Base-by-base conservation (phyloP, 1,140 invertebrate species). In the Ephestia elutella region DNA sequence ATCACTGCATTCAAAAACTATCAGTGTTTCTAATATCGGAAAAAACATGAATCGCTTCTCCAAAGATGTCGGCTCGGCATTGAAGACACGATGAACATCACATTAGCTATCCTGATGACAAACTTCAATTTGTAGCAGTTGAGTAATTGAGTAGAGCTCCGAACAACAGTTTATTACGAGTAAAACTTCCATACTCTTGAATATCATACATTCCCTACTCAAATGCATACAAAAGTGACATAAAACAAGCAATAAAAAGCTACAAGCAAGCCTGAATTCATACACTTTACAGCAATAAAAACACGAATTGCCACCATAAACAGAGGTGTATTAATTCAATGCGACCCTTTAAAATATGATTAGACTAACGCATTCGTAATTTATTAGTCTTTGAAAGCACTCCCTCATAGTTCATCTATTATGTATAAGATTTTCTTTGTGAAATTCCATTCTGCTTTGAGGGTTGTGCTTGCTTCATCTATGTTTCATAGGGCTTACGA, bases 341-440 rank as follows among this genome's bases (percentile, higher is more conserved):
- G 30, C 30, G 30, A 44, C 38, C 38, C 38, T 17, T 44, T 44
- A 44, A 44, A 44, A 44, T 44, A 44, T 44, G 38, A 44, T 44
- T 44, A 44, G 15, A 44, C 13, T 35, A 35, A 44, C 18, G 19
- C 49, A 21, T 50, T 50, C 20, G 20, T 20, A 50, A 50, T 50
- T 50, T 50, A 50, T 57, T 57, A 32, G 9, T 57, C 56, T 57
- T 51, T 57, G 56, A 9, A 15, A 44, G 38, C 38, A n/a, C 13
- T 44, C 49, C 19, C 44, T 49, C 19, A 21, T 25, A 49, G n/a
- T 38, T n/a, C 49, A 57, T 57, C 25, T 57, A 62, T 57, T 54
- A 62, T 62, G 56, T 54, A 62, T 57, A 17, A 32, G 35, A 57
- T 57, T 62, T 62, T 58, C 60, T 57, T 57, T 57, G 50, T 62